Evolutionary conservation across 2,113 vertebrate species (phyloP), one percentile per base, ranked within the genome.

Genomic region (Megaceryle torquata): DNA sequence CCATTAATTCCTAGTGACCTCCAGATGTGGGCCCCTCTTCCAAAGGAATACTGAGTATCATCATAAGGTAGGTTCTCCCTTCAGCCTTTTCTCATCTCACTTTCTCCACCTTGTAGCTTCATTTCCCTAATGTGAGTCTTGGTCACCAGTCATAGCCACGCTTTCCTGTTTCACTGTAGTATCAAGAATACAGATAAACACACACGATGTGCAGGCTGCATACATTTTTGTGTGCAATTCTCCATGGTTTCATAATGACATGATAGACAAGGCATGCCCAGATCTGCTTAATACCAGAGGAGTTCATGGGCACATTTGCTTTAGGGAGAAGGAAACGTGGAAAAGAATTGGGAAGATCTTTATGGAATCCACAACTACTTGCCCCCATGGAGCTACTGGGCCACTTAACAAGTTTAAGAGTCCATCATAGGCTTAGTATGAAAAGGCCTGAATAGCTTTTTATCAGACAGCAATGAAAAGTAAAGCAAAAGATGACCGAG

Each of bases 371-470:
- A 37, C 25, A 51, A 65, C 9, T 37, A 82, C 22, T 25, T 74
- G 28, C 2, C 25, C 50, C n/a, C 46, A 31, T 10, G 16, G 35
- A 60, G 12, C 37, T 26, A 18, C 22, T 0, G 0, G 33, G 63
- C 11, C 37, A 48, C 37, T 60, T 82, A 63, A 39, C 28, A 28
- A 53, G n/a, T 75, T 64, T 79, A 68, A 48, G 16, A 84, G 48
- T 67, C 43, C 15, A 26, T 11, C 11, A 5, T 5, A 75, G 25
- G 11, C 39, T 89, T 88, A 43, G 8, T 56, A 28, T 48, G 46
- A 77, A 60, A 18, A 88, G 33, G 44, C 11, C 5, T 39, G 19
- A 71, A 39, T 41, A 6, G 0, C 44, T 82, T 79, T 59, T 72
- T 13, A 64, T 46, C 17, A 50, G n/a, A 46, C 4, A 85, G n/a